phyloP scores from a whole-genome alignment of 2,113 vertebrate species.

The Toxotes chatareus region DNA sequence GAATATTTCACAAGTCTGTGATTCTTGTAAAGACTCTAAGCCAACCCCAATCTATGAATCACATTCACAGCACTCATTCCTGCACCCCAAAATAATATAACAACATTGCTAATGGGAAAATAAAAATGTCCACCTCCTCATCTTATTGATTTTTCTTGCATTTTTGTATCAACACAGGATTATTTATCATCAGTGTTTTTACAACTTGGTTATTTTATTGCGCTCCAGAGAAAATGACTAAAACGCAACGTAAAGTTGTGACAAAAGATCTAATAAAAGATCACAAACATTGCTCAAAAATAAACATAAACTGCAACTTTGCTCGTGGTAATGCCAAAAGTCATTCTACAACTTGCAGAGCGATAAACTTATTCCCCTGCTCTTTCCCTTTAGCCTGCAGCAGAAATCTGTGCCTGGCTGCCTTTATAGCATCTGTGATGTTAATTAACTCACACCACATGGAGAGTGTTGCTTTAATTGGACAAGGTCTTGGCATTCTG shows the following conservation, averaged over 20 bases:
- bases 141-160: constrained; percentile 5
- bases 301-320: constrained; percentile 4
- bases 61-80: constrained; percentile 35
- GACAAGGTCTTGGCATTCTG: constrained; percentile 69
- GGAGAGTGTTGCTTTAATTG: constrained; percentile 75
- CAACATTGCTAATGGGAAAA: constrained; percentile 21
- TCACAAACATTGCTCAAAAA: constrained; percentile 36
- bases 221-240: constrained; percentile 25
- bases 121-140: constrained; percentile 25
- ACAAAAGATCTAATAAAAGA: constrained; percentile 37
- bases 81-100: constrained; percentile 30
- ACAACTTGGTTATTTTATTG: neutral
- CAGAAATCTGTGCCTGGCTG: constrained; percentile 53
- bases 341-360: constrained; percentile 26
- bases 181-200: neutral
- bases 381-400: constrained; percentile 36
- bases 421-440: constrained; percentile 61
- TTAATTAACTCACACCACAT: constrained; percentile 79
- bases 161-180: neutral
- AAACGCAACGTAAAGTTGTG: constrained; percentile 26
- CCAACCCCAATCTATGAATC: constrained; percentile 51
- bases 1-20: constrained; percentile 57
- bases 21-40: constrained; percentile 57
- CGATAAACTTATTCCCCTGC: constrained; percentile 41
- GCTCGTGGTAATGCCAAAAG: constrained; percentile 26